Base-by-base conservation (phyloP, 2,797 vertebrate species). In the Enteromius thamalakanensis region DNA sequence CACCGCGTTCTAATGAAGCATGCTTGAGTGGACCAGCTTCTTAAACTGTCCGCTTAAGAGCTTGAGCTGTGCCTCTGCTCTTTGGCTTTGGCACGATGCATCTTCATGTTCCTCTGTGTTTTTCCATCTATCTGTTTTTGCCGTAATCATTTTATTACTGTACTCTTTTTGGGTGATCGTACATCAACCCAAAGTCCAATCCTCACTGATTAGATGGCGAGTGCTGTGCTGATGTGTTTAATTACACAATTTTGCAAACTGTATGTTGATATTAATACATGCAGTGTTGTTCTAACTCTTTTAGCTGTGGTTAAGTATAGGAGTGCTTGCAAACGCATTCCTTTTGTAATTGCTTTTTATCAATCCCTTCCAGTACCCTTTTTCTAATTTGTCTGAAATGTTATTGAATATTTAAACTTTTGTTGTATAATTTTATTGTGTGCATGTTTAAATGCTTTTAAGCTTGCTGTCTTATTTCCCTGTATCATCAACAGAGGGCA, bases 401-500 rank as follows among this genome's bases (percentile, higher is more conserved):
- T 67, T 37, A 4, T 29, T 62, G 32, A 51, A 65, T 64, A 49
- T 64, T 34, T 58, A 47, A 7, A 34, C 15, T 29, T 45, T 72
- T 8, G 45, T 17, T 45, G 3, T 32, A 7, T 65, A 47, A 14
- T 53, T 2, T 34, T 10, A 60, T 45, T 64, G 6, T 29, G 23
- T 14, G 23, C 40, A 32, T 45, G 26, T 64, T 80, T 17, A 70
- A 15, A 58, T 70, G 17, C 17, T 65, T 75, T 67, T 23, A 53
- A 55, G n/a, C 34, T 11, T 37, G 42, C 42, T 67, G 17, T 42
- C 10, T 81, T n/a, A 67, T 32, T 87, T 76, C 79, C 62, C 53
- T 14, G 53, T 51, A 34, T 80, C 79, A 79, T 78, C 88, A 82
- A 76, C 71, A 90, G 88, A 86, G 89, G 89, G 82, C 88, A 89